A percentile compares a stretch with the other conserved stretches of the same genome.
These are phyloP conservation scores for Conus betulinus DNA, from an alignment of 1,140 invertebrate species.

Conservation along the genomic window DNA sequence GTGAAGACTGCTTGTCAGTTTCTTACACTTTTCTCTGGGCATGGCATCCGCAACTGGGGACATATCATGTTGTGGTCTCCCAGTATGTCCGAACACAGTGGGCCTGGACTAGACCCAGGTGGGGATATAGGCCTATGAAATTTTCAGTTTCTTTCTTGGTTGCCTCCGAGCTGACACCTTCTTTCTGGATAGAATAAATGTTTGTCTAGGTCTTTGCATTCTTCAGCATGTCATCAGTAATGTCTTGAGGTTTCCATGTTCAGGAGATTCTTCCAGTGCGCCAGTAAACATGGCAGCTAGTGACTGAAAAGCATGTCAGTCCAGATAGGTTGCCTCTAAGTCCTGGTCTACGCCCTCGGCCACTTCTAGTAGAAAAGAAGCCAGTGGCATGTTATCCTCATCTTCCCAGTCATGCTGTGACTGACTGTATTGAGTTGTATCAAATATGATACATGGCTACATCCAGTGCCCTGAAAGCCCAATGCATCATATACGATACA, in stretches of 20 bases:
- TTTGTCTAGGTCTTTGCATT: too few relatives aligned
- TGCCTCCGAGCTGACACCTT: conserved; percentile 17
- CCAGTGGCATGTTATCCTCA: too few relatives aligned
- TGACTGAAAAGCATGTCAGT: neutral
- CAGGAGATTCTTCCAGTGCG: neutral
- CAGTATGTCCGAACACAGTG: conserved; percentile 36
- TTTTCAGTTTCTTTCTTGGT: conserved; percentile 38
- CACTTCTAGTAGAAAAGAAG: too few relatives aligned
- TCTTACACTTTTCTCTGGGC: conserved; percentile 32
- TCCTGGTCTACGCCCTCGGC: too few relatives aligned
- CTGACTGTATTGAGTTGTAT: neutral
- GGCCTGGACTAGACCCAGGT: conserved; percentile 34
- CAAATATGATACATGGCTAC: neutral
- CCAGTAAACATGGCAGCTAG: neutral
- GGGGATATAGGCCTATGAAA: conserved; percentile 34
- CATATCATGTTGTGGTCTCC: conserved; percentile 36
- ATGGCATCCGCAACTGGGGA: conserved; percentile 40
- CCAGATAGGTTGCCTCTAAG: too few relatives aligned
- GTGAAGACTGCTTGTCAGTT: conserved; percentile 33
- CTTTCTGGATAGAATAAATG: conserved; percentile 1
- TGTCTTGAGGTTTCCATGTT: neutral
- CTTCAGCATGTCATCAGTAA: too few relatives aligned
- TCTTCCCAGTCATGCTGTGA: too few relatives aligned
- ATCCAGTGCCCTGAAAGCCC: neutral
- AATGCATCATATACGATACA: neutral